Evolutionary conservation across 2,888 invertebrate species (phyloP), one percentile per base, ranked within the genome.

Genomic region (Cistogaster globosa): DNA sequence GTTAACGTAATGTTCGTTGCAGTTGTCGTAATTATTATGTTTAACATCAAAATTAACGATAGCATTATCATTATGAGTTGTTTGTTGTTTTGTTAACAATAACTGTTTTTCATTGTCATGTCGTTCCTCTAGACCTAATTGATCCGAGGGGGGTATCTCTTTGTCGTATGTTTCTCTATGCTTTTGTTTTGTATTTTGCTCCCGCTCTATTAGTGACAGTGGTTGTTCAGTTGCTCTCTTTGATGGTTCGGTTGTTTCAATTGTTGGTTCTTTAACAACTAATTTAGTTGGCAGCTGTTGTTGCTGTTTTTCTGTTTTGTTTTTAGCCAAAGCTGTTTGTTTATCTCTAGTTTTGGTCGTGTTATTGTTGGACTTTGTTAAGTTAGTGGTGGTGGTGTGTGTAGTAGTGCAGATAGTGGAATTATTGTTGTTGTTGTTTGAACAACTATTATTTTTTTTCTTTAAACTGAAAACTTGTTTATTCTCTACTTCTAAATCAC

Each of bases 201-300:
- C 60, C 65, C 68, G 76, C 58, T 75, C 67, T 53, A 53, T 22
- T 51, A 26, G 14, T 74, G 65, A 53, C 20, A 62, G 55, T 63
- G 51, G 69, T 62, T 18, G 26, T 63, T 32, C 45, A 8, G 55
- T 45, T 57, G 45, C n/a, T 72, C 65, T 71, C 72, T 67, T 69
- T 53, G 26, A 22, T 65, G 38, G 65, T 60, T 71, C 65, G 65
- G 86, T 48, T 87, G 87, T 74, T 87, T 88, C 85, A 86, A 86
- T 77, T 90, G 87, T 57, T 83, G 84, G 81, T 81, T 81, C 85
- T 85, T 83, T 85, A 84, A 86, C 82, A 77, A 79, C 78, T 63
- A 62, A 48, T 71, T 74, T 77, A 75, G 63, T 74, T 83, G 76
- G 74, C 84, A 87, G 83, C 87, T 86, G 83, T 53, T 84, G 77